These are phyloP conservation scores for Rana temporaria DNA, from an alignment of 2,113 vertebrate species.

Conservation along the genomic window DNA sequence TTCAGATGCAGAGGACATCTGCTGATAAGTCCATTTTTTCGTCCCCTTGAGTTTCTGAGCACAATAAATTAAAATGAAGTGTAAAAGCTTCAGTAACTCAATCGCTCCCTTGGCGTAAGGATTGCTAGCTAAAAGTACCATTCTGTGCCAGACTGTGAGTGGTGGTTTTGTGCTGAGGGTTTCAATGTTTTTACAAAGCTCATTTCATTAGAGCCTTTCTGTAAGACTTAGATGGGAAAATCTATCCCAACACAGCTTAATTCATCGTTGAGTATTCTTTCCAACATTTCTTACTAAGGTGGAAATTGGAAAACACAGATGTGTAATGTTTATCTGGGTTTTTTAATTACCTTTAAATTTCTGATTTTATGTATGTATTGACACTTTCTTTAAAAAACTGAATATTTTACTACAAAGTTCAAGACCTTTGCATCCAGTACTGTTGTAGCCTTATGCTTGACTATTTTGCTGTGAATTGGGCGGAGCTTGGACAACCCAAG, in stretches of 20 bases:
- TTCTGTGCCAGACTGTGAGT: slow-evolving; percentile 41
- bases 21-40: slow-evolving; percentile 44
- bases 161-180: slow-evolving; percentile 28
- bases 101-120: slow-evolving; percentile 42
- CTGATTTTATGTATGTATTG: background rate
- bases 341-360: background rate
- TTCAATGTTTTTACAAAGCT: slow-evolving; percentile 39
- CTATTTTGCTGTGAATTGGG: too few species aligned
- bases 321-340: background rate
- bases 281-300: background rate
- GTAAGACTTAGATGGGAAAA: slow-evolving; percentile 7
- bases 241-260: background rate
- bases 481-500: too few species aligned
- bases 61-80: slow-evolving; percentile 54
- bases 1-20: slow-evolving; percentile 50
- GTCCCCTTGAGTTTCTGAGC: slow-evolving; percentile 14
- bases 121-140: slow-evolving; percentile 34
- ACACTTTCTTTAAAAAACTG: background rate
- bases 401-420: background rate
- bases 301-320: slow-evolving; percentile 4
- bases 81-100: slow-evolving; percentile 54
- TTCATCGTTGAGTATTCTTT: background rate
- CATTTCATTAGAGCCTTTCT: slow-evolving; percentile 25
- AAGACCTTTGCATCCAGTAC: too few species aligned
- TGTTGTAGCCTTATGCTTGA: too few species aligned